Evolutionary conservation across 2,888 invertebrate genomes (phyloP).

Genomic region (Acleris sparsana): DNA sequence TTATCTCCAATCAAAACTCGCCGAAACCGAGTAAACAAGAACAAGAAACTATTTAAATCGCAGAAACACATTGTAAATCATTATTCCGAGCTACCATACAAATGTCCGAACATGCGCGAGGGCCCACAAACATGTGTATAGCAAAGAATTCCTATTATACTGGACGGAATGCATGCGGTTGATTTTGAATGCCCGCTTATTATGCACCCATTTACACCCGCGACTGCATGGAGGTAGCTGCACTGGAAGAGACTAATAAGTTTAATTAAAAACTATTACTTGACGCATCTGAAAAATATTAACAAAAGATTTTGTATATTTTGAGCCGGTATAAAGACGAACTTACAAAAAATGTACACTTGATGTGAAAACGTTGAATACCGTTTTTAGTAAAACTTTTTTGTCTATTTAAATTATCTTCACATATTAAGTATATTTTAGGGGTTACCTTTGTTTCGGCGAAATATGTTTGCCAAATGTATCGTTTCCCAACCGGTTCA

Average conservation of each 20-base stretch:
- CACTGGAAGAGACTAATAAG: constrained; percentile 41
- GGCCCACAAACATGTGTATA: constrained; percentile 75
- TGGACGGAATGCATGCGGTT: constrained; percentile 71
- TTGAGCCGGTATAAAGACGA: too few species aligned
- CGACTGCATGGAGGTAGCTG: constrained; percentile 27
- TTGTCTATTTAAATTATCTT: too few species aligned
- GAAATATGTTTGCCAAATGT: too few species aligned
- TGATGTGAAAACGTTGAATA: too few species aligned
- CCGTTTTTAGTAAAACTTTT: too few species aligned
- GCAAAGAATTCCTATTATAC: constrained; percentile 76
- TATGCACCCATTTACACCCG: constrained; percentile 83
- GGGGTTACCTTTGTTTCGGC: too few species aligned
- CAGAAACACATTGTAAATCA: constrained; percentile 72
- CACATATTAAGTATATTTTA: too few species aligned
- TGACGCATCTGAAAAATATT: too few species aligned
- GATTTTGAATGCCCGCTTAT: constrained; percentile 82
- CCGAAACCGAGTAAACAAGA: constrained; percentile 33
- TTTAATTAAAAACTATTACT: constrained; percentile 1
- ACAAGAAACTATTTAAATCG: constrained; percentile 42
- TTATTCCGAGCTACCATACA: constrained; percentile 77
- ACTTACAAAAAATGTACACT: too few species aligned
- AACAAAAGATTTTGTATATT: too few species aligned
- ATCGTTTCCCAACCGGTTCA: too few species aligned
- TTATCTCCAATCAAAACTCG: constrained; percentile 31
- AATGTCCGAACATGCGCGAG: constrained; percentile 68